Conservation (phyloP, 2,888 invertebrate genomes). For the Pheosia gnoma region DNA sequence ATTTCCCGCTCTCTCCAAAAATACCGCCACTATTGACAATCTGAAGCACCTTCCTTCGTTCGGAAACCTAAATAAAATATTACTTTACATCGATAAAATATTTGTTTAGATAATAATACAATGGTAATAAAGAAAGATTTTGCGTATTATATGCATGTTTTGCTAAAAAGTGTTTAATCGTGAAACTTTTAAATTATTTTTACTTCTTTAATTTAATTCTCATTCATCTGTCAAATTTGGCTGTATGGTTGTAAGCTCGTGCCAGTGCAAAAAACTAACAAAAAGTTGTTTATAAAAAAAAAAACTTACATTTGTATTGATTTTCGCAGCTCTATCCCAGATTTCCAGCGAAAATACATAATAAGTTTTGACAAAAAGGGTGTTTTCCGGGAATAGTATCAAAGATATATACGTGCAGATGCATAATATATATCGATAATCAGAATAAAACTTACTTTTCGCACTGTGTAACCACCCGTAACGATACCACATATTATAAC, state of each 20-base stretch:
- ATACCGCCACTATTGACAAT: neutral
- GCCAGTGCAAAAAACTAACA: slow-evolving; percentile 43
- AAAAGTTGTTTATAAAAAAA: slow-evolving; percentile 65
- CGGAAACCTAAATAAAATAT: neutral
- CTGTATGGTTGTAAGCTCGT: slow-evolving; percentile 34
- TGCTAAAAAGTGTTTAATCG: no score
- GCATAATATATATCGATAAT: slow-evolving; percentile 11
- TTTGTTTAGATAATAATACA: no score
- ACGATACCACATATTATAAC: slow-evolving; percentile 37
- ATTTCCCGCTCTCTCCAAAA: neutral
- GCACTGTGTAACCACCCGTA: slow-evolving; percentile 51
- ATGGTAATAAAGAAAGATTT: no score
- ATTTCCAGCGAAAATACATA: slow-evolving; percentile 51
- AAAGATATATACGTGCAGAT: slow-evolving; percentile 14
- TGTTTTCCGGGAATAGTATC: slow-evolving; percentile 23
- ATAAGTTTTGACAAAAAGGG: slow-evolving; percentile 32
- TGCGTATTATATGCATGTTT: no score
- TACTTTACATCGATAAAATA: no score
- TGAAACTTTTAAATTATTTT: neutral
- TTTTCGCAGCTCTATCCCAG: slow-evolving; percentile 66
- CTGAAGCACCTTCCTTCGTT: neutral
- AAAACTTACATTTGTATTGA: slow-evolving; percentile 75
- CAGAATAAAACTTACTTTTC: slow-evolving; percentile 28
- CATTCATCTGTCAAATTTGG: slow-evolving; percentile 22
- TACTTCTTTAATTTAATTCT: neutral